phyloP scores from a whole-genome alignment of 2,797 vertebrate species.

The Saxicola maurus region DNA sequence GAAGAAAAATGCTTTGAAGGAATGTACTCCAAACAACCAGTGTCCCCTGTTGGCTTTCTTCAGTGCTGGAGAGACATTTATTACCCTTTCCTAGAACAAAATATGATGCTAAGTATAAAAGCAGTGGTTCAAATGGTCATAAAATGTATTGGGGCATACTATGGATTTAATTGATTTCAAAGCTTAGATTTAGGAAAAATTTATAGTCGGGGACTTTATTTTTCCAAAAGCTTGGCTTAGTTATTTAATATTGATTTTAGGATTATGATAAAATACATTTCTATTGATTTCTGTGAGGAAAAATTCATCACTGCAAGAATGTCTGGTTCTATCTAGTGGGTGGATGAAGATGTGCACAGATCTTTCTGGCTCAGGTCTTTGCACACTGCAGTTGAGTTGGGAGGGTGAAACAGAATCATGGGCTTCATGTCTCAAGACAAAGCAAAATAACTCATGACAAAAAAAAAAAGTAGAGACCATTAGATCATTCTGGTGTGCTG shows the following conservation, averaged over 20 bases:
- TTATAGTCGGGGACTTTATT: constrained; percentile 29
- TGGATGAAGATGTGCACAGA: background rate
- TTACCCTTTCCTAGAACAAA: constrained; percentile 36
- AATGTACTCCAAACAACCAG: background rate
- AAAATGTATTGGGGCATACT: constrained; percentile 37
- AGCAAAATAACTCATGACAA: background rate
- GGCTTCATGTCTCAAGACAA: background rate
- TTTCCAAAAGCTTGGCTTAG: constrained; percentile 26
- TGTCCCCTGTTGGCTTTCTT: constrained; percentile 28
- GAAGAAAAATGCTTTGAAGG: constrained; percentile 31
- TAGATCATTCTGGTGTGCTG: background rate
- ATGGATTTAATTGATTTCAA: constrained; percentile 55
- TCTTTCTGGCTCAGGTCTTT: background rate
- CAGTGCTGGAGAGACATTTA: constrained; percentile 29
- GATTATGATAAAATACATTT: constrained; percentile 51
- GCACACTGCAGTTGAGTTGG: background rate
- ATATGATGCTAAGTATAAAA: constrained; percentile 48
- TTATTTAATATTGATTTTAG: constrained; percentile 69
- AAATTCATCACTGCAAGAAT: constrained; percentile 28
- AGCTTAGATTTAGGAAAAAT: constrained; percentile 57
- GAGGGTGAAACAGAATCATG: background rate
- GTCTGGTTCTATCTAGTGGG: background rate
- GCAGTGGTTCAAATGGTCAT: constrained; percentile 22
- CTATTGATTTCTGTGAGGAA: constrained; percentile 56
- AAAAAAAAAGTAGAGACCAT: background rate